Evolutionary conservation across 1,140 invertebrate species (phyloP), one percentile per base, ranked within the genome.

Genomic region (Metaphire vulgaris): DNA sequence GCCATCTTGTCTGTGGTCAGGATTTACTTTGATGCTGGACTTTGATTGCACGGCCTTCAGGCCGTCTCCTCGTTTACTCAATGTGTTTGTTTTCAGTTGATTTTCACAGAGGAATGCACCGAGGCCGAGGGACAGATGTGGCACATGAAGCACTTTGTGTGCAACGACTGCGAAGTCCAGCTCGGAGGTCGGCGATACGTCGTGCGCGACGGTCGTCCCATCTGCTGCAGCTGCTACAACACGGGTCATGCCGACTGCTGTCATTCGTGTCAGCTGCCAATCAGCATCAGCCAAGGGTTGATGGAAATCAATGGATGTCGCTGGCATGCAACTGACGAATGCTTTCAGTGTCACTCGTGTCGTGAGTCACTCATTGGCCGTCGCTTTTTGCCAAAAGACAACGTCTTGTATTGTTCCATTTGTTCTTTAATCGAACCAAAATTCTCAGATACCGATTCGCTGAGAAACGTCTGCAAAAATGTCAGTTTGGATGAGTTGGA

Each of bases 81-180:
- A n/a, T n/a, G n/a, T n/a, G n/a, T n/a, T n/a, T n/a, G n/a, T 14
- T 28, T 69, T 26, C 72, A 73, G 72, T 26, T 73, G 15, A 88
- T 66, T 70, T 80, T 70, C 31, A 21, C 56, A 1, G 66, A 74
- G 6, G 74, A 74, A 30, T 74, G 74, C 87, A 99, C 96, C 1
- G 96, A 99, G 86, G 97, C 97, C 0, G 97, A 99, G 83, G 95
- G 95, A 0, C 88, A 93, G 76, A 95, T 95, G 31, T 99, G 96
- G 96, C 97, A 99, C 87, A 97, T 99, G 93, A 92, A 93, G 80
- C 97, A 99, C 86, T 99, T 99, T 85, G 93, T 93, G 2, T 99
- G 97, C 83, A 91, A 93, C 76, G 94, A 97, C 84, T 99, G 97
- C 88, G 92, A 96, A 82, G 88, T 90, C 75, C 93, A 96, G 87